A percentile compares a stretch with the other conserved stretches of the same genome.
Evolutionary conservation across 1,140 invertebrate genomes (phyloP).

Genomic region (Zaprionus davidi): DNA sequence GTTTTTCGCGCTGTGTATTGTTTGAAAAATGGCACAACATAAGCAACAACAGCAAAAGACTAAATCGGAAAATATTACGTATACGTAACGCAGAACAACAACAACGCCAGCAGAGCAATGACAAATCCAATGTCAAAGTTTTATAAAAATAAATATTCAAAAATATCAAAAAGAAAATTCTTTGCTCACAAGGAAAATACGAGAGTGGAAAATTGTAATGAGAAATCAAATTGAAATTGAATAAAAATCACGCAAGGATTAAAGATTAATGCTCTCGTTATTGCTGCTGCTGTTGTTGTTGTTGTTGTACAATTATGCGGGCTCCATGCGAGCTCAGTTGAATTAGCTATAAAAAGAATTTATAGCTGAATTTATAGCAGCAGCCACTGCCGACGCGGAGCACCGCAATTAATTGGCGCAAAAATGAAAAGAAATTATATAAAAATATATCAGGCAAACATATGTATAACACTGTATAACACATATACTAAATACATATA

Average conservation of each 20-base stretch:
- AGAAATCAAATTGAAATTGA: background rate
- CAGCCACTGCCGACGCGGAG: background rate
- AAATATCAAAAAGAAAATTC: conserved; percentile 16
- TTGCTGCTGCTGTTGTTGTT: background rate
- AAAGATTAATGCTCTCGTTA: background rate
- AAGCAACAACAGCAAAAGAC: conserved; percentile 12
- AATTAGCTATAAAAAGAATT: conserved; percentile 40
- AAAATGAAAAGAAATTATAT: conserved; percentile 48
- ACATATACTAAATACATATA: conserved; percentile 41
- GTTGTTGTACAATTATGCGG: conserved; percentile 9
- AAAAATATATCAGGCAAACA: conserved; percentile 59
- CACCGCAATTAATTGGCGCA: conserved; percentile 65
- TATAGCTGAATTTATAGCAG: background rate
- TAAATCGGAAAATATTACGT: conserved; percentile 67
- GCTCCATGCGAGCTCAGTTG: background rate
- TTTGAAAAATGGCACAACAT: conserved; percentile 31
- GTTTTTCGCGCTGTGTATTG: background rate
- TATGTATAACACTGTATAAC: conserved; percentile 9
- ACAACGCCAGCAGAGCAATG: conserved; percentile 63
- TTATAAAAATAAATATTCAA: conserved; percentile 83
- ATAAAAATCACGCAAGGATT: background rate
- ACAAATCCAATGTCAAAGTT: conserved; percentile 83
- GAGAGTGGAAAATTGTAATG: background rate
- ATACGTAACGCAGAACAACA: conserved; percentile 61
- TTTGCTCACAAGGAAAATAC: background rate